phyloP scores from a whole-genome alignment of 2,113 vertebrate genomes.

The Hylia prasina region DNA sequence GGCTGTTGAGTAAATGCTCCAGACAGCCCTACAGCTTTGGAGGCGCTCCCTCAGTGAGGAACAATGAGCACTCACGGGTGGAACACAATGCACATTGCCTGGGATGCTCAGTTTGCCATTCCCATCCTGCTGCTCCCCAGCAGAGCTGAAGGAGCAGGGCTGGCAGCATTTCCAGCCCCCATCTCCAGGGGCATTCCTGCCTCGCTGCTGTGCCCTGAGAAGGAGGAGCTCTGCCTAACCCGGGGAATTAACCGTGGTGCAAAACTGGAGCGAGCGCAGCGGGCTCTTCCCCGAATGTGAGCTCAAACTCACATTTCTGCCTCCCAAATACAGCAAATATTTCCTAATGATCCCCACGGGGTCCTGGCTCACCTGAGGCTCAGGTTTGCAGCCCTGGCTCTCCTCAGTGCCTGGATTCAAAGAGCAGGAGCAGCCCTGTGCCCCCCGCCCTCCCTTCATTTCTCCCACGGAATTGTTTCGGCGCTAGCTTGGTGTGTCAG shows the following conservation, averaged over 20 bases:
- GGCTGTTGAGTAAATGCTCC: neutral
- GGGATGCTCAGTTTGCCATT: neutral
- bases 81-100: neutral
- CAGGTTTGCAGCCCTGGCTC: constrained; percentile 12
- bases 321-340: neutral
- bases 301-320: neutral
- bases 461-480: constrained; percentile 73
- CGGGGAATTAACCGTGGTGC: neutral
- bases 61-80: neutral
- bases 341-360: constrained; percentile 32
- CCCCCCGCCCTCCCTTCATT: constrained; percentile 38
- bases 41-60: neutral
- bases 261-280: neutral
- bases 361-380: constrained; percentile 44
- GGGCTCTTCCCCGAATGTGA: neutral
- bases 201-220: neutral
- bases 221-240: neutral
- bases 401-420: constrained; percentile 34
- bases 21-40: neutral
- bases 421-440: neutral
- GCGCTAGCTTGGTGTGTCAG: constrained; percentile 75
- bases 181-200: neutral
- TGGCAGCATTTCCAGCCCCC: neutral
- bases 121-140: neutral
- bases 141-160: neutral